Evolutionary conservation across 2,113 vertebrate genomes (phyloP).

Genomic region (Argyrosomus japonicus): DNA sequence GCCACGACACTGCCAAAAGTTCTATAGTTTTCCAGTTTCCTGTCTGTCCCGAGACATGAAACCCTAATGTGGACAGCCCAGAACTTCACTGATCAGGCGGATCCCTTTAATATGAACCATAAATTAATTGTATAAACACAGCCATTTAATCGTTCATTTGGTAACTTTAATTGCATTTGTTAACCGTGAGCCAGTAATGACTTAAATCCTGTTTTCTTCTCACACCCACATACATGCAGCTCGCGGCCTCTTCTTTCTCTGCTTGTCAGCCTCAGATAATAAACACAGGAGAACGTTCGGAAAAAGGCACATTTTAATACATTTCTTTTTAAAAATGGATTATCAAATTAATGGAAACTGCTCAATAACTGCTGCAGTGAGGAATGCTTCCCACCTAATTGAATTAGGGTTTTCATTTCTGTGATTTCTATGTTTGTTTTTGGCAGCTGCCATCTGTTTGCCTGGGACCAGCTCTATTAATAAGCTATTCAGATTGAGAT

Average conservation of each 20-base stretch:
- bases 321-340: slow-evolving; percentile 72
- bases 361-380: slow-evolving; percentile 75
- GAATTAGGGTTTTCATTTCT: slow-evolving; percentile 80
- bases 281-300: slow-evolving; percentile 65
- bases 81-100: slow-evolving; percentile 1
- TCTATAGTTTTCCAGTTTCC: neutral
- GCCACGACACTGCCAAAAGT: too few relatives aligned
- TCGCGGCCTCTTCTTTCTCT: slow-evolving; percentile 51
- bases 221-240: slow-evolving; percentile 60
- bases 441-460: slow-evolving; percentile 84
- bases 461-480: slow-evolving; percentile 82
- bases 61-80: neutral
- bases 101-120: slow-evolving; percentile 35
- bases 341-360: slow-evolving; percentile 83
- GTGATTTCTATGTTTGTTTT: slow-evolving; percentile 80
- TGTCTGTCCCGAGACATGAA: neutral
- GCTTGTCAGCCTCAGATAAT: slow-evolving; percentile 66
- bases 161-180: slow-evolving; percentile 71
- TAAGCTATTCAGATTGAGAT: slow-evolving; percentile 83
- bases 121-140: slow-evolving; percentile 45
- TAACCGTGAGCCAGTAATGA: slow-evolving; percentile 69
- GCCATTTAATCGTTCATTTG: slow-evolving; percentile 55
- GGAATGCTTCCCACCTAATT: slow-evolving; percentile 81
- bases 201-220: slow-evolving; percentile 71
- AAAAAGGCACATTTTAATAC: slow-evolving; percentile 62